Evolutionary conservation across 2,797 vertebrate genomes (phyloP).

Genomic region (Calcarius lapponicus): DNA sequence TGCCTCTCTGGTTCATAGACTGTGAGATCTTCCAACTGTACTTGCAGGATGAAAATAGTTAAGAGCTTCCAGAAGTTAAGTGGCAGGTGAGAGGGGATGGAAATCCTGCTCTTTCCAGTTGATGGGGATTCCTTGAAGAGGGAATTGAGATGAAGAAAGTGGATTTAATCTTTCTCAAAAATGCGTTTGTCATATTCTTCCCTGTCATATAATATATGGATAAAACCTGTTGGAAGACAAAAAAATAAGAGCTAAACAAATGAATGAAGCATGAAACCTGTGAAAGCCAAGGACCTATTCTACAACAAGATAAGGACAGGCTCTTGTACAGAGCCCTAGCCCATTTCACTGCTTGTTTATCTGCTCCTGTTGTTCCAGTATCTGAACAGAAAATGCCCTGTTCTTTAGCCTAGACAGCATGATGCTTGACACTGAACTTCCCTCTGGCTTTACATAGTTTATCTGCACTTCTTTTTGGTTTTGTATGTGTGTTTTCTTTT

Average conservation of each 20-base stretch:
- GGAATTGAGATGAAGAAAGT: not conserved
- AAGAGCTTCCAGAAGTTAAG: not conserved
- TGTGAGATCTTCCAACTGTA: not conserved
- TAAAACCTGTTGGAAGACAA: slow-evolving; percentile 30
- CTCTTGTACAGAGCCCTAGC: not conserved
- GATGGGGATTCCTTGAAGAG: not conserved
- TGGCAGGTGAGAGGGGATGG: not conserved
- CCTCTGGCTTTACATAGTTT: no score
- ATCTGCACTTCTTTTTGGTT: not conserved
- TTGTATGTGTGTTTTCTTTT: not conserved
- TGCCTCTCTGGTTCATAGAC: not conserved
- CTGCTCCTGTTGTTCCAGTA: not conserved
- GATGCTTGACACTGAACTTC: not conserved
- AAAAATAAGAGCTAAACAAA: not conserved
- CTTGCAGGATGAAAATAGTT: not conserved
- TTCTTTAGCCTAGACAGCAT: not conserved
- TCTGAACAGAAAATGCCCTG: not conserved
- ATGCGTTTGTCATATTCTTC: not conserved
- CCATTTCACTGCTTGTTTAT: not conserved
- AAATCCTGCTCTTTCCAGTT: slow-evolving; percentile 3
- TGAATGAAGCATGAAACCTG: not conserved
- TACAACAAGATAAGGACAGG: not conserved
- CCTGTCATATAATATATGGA: not conserved
- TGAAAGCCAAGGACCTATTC: not conserved
- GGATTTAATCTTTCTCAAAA: slow-evolving; percentile 28